A percentile compares a stretch with the other conserved stretches of the same genome.
Conservation (phyloP, 1,140 invertebrate species). For the Bilobella aurantiaca region DNA sequence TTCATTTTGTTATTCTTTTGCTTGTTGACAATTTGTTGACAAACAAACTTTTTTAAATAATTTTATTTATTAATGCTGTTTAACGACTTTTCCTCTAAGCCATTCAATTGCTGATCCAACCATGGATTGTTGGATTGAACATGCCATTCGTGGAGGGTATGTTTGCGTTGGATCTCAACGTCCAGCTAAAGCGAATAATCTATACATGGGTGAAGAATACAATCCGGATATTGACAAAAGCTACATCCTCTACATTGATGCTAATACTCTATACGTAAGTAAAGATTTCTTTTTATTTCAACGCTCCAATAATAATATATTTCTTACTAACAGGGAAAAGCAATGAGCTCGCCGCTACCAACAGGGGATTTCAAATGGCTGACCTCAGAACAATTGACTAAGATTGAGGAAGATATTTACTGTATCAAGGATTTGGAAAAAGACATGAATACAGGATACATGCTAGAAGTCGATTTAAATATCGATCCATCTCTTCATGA, state of each 20-base stretch:
- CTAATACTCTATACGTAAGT: slow-evolving; percentile 41
- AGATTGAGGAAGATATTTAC: neutral
- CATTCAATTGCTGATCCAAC: slow-evolving; percentile 43
- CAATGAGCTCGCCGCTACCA: neutral
- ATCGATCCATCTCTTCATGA: slow-evolving; percentile 43
- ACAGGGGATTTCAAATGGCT: slow-evolving; percentile 23
- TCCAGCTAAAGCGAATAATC: slow-evolving; percentile 44
- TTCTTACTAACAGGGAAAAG: neutral
- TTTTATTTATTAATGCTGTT: too few relatives aligned
- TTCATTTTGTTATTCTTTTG: too few relatives aligned
- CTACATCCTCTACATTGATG: slow-evolving; percentile 45
- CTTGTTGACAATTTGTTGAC: too few relatives aligned
- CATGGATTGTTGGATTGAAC: slow-evolving; percentile 40
- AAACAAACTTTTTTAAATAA: too few relatives aligned
- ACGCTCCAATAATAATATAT: neutral
- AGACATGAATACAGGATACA: slow-evolving; percentile 39
- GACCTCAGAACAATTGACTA: neutral
- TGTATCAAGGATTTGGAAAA: neutral
- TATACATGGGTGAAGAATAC: slow-evolving; percentile 40
- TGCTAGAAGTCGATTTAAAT: slow-evolving; percentile 43
- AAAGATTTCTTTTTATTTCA: neutral
- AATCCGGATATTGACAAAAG: slow-evolving; percentile 37
- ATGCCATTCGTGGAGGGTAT: slow-evolving; percentile 35
- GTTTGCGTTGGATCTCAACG: slow-evolving; percentile 37
- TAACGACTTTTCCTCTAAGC: too few relatives aligned